Conservation (phyloP, 2,888 invertebrate genomes). For the Trichopoda pennipes region DNA sequence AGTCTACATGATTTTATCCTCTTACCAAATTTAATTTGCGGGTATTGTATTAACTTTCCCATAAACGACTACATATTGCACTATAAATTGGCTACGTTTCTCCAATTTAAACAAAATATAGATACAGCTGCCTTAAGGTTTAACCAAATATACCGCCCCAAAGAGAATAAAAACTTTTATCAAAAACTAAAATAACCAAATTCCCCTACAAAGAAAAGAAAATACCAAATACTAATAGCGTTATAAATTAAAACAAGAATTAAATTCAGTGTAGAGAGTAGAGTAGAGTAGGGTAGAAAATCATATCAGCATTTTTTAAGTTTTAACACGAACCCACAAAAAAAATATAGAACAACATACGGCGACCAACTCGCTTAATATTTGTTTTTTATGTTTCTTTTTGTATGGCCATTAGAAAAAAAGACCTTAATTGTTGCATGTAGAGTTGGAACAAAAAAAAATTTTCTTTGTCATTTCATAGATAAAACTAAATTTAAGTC, state of each 20-base stretch:
- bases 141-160: neutral
- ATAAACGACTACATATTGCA: too few relatives aligned
- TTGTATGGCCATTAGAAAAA: neutral
- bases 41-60: too few relatives aligned
- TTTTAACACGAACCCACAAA: neutral
- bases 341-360: neutral
- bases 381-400: neutral
- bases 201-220: slow-evolving; percentile 5
- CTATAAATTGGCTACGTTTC: too few relatives aligned
- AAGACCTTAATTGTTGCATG: slow-evolving; percentile 47
- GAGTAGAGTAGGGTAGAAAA: too few relatives aligned
- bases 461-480: slow-evolving; percentile 20
- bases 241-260: slow-evolving; percentile 52
- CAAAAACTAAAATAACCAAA: neutral
- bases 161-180: neutral
- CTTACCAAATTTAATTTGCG: too few relatives aligned
- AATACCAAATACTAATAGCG: slow-evolving; percentile 39
- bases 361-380: neutral
- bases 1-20: too few relatives aligned
- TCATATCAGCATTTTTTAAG: slow-evolving; percentile 44
- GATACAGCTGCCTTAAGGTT: too few relatives aligned
- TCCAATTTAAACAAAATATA: too few relatives aligned
- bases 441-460: slow-evolving; percentile 7
- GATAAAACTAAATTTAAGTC: slow-evolving; percentile 60
- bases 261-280: slow-evolving; percentile 17